These are phyloP conservation scores for Cataglyphis hispanica DNA, from an alignment of 1,140 invertebrate genomes.

Conservation along the genomic window DNA sequence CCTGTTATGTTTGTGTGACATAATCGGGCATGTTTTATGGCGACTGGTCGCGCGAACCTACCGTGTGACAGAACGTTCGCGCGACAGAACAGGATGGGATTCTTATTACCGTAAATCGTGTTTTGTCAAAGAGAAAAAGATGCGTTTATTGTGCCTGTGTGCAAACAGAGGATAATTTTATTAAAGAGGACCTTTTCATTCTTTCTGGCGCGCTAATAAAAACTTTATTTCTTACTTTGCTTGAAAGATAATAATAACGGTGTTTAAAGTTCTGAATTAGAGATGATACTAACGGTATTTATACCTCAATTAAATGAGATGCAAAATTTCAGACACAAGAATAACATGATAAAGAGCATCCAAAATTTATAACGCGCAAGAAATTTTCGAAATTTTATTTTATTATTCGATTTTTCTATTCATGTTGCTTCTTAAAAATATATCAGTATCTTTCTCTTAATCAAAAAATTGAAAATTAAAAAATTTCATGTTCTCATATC, in stretches of 20 bases:
- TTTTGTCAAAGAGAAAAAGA: neutral
- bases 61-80: conserved; percentile 11
- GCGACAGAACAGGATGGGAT: neutral
- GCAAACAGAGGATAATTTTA: conserved; percentile 13
- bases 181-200: neutral
- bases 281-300: too few relatives aligned
- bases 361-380: neutral
- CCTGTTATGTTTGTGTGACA: conserved; percentile 70
- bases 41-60: conserved; percentile 62
- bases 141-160: neutral
- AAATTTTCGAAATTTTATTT: neutral
- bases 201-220: neutral
- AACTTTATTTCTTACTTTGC: neutral
- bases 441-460: conserved; percentile 3
- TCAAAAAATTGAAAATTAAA: neutral
- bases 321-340: neutral
- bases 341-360: neutral
- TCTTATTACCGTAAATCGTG: conserved; percentile 7
- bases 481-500: neutral
- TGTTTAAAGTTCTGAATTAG: neutral
- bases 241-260: neutral
- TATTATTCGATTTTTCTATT: neutral
- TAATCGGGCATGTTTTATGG: conserved; percentile 72
- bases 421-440: neutral
- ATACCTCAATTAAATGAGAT: conserved; percentile 5